Percentiles rank a stretch among this genome's conserved stretches.
Evolutionary conservation across 2,113 vertebrate genomes (phyloP).

Genomic region (Erpornis zantholeuca): DNA sequence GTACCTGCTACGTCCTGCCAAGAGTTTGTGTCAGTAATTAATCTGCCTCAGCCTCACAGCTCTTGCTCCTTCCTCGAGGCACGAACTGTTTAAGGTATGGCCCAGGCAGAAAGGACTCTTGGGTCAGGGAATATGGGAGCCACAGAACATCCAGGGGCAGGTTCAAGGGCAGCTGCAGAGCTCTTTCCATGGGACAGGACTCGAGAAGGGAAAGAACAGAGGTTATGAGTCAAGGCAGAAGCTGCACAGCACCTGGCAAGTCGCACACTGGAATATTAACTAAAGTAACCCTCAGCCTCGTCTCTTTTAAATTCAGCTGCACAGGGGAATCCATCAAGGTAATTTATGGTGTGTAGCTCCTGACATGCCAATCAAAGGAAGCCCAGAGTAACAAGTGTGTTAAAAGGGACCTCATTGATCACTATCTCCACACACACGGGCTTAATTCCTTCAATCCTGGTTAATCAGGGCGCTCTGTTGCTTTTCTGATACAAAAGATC

Average conservation of each 20-base stretch:
- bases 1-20: neutral
- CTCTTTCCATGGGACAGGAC: neutral
- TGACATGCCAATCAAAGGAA: constrained; percentile 48
- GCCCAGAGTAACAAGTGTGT: constrained; percentile 27
- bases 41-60: neutral
- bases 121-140: neutral
- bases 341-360: constrained; percentile 36
- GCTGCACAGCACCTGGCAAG: neutral
- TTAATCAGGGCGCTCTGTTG: constrained; percentile 21
- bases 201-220: neutral
- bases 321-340: constrained; percentile 47
- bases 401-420: constrained; percentile 38
- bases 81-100: neutral
- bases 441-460: constrained; percentile 34
- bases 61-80: neutral
- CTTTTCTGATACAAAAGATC: neutral
- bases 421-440: constrained; percentile 1
- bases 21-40: neutral
- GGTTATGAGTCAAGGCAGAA: neutral
- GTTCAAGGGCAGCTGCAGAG: neutral
- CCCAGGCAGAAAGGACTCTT: neutral
- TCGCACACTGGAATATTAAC: constrained; percentile 17
- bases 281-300: constrained; percentile 19
- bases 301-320: constrained; percentile 45
- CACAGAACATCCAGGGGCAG: neutral